A percentile compares a stretch with the other conserved stretches of the same genome.
These are phyloP conservation scores for Baryphthengus martii DNA, from an alignment of 2,113 vertebrate genomes.

Conservation along the genomic window DNA sequence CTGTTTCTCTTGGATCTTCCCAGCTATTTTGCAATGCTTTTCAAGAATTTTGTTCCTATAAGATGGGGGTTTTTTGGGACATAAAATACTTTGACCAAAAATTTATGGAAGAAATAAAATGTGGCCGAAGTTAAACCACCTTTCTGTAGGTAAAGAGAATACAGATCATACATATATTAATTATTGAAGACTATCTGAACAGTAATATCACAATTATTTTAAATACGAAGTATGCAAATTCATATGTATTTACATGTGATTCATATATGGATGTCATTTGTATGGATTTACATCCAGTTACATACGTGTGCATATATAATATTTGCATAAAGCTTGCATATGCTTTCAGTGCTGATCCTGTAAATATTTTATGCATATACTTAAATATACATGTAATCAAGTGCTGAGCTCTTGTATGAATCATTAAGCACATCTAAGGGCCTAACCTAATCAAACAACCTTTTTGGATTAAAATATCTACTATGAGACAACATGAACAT, in stretches of 20 bases:
- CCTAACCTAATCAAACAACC: neutral
- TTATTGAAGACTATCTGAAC: neutral
- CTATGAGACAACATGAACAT: neutral
- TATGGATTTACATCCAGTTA: neutral
- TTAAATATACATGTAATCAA: neutral
- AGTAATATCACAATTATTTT: neutral
- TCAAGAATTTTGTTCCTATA: neutral
- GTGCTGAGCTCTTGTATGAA: neutral
- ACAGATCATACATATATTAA: neutral
- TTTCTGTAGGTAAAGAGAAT: neutral
- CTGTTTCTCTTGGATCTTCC: neutral
- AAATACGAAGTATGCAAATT: neutral
- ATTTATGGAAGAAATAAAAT: neutral
- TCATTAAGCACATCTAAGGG: neutral
- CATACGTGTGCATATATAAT: neutral
- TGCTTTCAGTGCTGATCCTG: neutral
- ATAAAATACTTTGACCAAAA: neutral
- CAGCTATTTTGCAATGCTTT: neutral
- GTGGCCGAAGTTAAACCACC: neutral
- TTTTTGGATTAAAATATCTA: neutral
- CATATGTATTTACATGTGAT: neutral
- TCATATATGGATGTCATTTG: neutral
- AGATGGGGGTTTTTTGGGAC: neutral
- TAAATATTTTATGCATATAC: neutral
- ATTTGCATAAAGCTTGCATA: neutral